Conservation (phyloP, 2,797 vertebrate genomes). For the Hafferia zeledoni region DNA sequence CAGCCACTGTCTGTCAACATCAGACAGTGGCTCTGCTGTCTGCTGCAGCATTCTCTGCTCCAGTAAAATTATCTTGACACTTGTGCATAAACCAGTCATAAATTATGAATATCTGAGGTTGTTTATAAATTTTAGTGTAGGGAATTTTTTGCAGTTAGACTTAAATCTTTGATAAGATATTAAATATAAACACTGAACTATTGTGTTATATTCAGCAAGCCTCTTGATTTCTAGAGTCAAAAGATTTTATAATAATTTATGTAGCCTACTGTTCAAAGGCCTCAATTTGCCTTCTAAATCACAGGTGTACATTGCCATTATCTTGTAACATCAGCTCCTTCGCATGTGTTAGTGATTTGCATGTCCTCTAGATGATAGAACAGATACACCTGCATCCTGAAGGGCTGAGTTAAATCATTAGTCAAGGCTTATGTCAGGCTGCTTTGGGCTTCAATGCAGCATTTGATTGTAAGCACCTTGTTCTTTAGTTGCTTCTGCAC, state of each 20-base stretch:
- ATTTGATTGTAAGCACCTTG: background rate
- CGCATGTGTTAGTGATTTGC: slow-evolving; percentile 25
- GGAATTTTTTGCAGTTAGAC: background rate
- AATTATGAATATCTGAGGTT: background rate
- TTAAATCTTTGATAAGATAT: background rate
- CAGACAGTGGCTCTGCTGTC: background rate
- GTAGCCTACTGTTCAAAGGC: background rate
- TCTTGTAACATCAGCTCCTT: slow-evolving; percentile 59
- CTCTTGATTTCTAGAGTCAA: background rate
- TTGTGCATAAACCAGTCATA: background rate
- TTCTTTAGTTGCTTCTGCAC: background rate
- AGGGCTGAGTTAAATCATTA: slow-evolving; percentile 36
- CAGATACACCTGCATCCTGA: slow-evolving; percentile 45
- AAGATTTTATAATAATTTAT: background rate
- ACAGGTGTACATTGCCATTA: slow-evolving; percentile 39
- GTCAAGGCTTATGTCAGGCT: background rate
- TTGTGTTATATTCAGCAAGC: background rate
- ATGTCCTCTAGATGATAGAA: slow-evolving; percentile 53
- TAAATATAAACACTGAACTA: background rate
- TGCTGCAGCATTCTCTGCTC: background rate
- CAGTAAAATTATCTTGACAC: background rate
- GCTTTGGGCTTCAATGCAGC: background rate
- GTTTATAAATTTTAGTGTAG: background rate
- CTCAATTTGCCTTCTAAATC: slow-evolving; percentile 41
- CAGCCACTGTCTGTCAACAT: background rate